Percentiles rank a stretch among this genome's conserved stretches.
Conservation (phyloP, 2,113 vertebrate species). For the Beaufortia kweichowensis region DNA sequence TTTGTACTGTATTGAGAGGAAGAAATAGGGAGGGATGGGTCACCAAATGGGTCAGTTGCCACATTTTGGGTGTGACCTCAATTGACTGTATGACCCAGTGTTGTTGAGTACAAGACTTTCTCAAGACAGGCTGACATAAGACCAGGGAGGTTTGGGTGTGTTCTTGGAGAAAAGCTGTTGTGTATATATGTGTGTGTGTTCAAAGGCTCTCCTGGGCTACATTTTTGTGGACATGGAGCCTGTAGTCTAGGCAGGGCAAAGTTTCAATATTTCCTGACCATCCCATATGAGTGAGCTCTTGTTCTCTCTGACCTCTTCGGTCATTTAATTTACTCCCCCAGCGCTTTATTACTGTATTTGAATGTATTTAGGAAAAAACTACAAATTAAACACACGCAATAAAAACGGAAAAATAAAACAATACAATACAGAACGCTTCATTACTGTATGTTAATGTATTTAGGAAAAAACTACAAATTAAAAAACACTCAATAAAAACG, state of each 20-base stretch:
- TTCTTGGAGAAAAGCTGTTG: conserved; percentile 6
- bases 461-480: too few relatives aligned
- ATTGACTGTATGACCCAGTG: not conserved
- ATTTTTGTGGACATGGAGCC: conserved; percentile 32
- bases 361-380: too few relatives aligned
- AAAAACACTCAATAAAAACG: too few relatives aligned
- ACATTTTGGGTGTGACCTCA: conserved; percentile 34
- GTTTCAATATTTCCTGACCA: conserved; percentile 46
- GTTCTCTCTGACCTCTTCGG: not conserved
- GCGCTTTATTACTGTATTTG: too few relatives aligned
- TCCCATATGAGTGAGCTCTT: conserved; percentile 5
- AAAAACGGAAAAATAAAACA: too few relatives aligned
- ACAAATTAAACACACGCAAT: too few relatives aligned
- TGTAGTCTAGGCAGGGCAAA: conserved; percentile 27
- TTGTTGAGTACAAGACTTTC: not conserved
- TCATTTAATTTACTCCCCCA: not conserved
- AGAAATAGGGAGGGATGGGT: conserved; percentile 19
- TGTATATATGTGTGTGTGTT: conserved; percentile 33
- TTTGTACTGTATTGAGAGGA: not conserved
- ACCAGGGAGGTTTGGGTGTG: conserved; percentile 50
- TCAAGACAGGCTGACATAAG: conserved; percentile 34
- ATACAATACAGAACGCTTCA: too few relatives aligned
- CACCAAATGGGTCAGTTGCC: conserved; percentile 5
- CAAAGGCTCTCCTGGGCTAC: conserved; percentile 32
- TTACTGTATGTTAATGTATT: too few relatives aligned